phyloP scores from a whole-genome alignment of 2,888 invertebrate genomes.

The Parochlus steinenii region DNA sequence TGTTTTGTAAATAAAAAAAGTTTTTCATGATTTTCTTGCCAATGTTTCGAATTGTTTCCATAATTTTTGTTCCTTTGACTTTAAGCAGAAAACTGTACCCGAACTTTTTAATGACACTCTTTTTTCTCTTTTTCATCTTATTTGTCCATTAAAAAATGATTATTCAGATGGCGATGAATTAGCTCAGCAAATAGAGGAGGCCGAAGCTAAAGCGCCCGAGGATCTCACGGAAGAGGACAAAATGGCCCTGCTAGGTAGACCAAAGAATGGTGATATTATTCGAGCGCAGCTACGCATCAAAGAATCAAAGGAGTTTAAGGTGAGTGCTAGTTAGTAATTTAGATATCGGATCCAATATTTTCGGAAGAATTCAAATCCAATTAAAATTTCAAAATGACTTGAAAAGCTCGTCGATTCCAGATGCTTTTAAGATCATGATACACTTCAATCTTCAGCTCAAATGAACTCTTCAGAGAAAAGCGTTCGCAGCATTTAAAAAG shows the following conservation, averaged over 20 bases:
- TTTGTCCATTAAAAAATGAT: too few species aligned
- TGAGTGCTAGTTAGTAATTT: constrained; percentile 31
- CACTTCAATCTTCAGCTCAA: background rate
- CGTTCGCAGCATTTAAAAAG: too few species aligned
- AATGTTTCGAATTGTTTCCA: too few species aligned
- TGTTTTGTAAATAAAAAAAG: too few species aligned
- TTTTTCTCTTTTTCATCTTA: too few species aligned
- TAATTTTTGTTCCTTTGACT: background rate
- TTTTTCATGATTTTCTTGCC: too few species aligned
- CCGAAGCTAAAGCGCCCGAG: constrained; percentile 45
- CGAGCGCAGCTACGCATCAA: constrained; percentile 80
- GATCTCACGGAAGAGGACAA: constrained; percentile 67
- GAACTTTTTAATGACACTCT: background rate
- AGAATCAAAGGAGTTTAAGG: constrained; percentile 98
- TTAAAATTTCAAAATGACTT: background rate
- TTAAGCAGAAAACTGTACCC: background rate
- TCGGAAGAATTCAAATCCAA: too few species aligned
- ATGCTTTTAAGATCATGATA: background rate
- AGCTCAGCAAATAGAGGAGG: constrained; percentile 43
- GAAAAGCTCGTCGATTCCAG: background rate
- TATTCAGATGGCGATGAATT: constrained; percentile 37
- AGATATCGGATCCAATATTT: too few species aligned
- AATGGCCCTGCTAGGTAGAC: constrained; percentile 79
- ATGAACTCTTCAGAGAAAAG: too few species aligned
- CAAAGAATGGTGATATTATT: constrained; percentile 74